Base-by-base conservation (phyloP, 1,140 invertebrate species). In the Pseudomyrmex gracilis region DNA sequence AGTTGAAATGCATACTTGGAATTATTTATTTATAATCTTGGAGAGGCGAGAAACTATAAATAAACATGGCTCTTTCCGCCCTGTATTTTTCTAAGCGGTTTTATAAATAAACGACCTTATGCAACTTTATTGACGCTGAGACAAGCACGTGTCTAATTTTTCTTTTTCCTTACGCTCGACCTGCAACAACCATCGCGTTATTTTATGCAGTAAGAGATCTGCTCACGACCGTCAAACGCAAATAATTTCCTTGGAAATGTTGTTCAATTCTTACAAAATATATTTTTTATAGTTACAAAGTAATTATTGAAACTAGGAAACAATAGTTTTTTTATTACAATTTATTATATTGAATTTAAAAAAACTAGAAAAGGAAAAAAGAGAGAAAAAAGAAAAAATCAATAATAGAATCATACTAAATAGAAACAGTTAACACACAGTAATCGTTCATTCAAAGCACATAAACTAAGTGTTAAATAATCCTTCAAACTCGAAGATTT, bases 101-200 rank as follows among this genome's bases (percentile, higher is more conserved):
- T 49, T 80, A 80, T 80, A 80, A 80, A 71, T 80, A 80, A 80
- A 80, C 76, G 76, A 80, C 76, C 76, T 80, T 80, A 80, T 60
- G 76, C 76, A 80, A 80, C 76, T 53, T 80, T 80, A 80, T 80
- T 70, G 76, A 80, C 66, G 76, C 55, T 7, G 66, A 70, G 24
- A 80, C 43, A 71, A 80, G 66, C 22, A 71, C 66, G 67, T 70
- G 53, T 71, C 51, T 80, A 80, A 80, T 70, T 47, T 80, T 71
- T 45, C 22, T 64, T 70, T 78, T 70, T 80, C 60, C 64, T 80
- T 60, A 80, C 76, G 76, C 51, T 80, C 67, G 76, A 80, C 76
- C 43, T 80, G 76, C 66, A 49, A 71, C 53, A 71, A 78, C 43
- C 49, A 71, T 71, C 53, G 53, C 55, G 66, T 45, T 80, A 80